Percentiles rank a stretch among this genome's conserved stretches.
phyloP scores from a whole-genome alignment of 2,888 invertebrate species.

The Lochmaea crataegi region DNA sequence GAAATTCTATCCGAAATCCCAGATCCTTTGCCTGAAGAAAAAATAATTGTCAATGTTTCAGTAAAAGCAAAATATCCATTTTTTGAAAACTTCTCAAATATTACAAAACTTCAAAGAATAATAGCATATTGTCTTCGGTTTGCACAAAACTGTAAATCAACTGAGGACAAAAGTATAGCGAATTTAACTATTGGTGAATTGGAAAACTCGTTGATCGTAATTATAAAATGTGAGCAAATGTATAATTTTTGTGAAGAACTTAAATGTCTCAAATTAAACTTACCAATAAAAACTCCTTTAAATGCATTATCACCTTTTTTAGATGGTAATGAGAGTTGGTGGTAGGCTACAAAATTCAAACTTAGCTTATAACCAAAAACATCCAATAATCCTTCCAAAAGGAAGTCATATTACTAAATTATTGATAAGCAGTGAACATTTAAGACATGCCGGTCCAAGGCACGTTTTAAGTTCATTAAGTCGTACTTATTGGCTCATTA shows the following conservation, averaged over 20 bases:
- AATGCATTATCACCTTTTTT: constrained; percentile 11
- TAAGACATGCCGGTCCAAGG: too few relatives aligned
- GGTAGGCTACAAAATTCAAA: constrained; percentile 16
- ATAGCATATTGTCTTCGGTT: too few relatives aligned
- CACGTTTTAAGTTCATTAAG: too few relatives aligned
- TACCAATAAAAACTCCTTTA: constrained; percentile 1
- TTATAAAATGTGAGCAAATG: constrained; percentile 3
- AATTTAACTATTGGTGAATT: too few relatives aligned
- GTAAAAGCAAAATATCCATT: too few relatives aligned
- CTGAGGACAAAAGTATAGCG: too few relatives aligned
- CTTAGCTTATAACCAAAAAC: background rate
- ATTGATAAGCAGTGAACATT: too few relatives aligned
- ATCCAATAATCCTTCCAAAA: background rate
- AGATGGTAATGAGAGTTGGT: constrained; percentile 9
- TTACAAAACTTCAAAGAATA: too few relatives aligned
- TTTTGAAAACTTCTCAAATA: too few relatives aligned
- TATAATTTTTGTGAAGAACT: constrained; percentile 3
- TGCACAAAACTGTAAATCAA: too few relatives aligned
- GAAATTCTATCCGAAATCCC: background rate
- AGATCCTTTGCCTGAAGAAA: background rate
- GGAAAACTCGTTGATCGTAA: too few relatives aligned
- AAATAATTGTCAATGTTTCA: background rate
- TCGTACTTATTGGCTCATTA: too few relatives aligned
- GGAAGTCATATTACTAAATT: background rate
- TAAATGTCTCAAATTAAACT: background rate